Conservation (phyloP, 2,113 vertebrate species). For the Aepyceros melampus region DNA sequence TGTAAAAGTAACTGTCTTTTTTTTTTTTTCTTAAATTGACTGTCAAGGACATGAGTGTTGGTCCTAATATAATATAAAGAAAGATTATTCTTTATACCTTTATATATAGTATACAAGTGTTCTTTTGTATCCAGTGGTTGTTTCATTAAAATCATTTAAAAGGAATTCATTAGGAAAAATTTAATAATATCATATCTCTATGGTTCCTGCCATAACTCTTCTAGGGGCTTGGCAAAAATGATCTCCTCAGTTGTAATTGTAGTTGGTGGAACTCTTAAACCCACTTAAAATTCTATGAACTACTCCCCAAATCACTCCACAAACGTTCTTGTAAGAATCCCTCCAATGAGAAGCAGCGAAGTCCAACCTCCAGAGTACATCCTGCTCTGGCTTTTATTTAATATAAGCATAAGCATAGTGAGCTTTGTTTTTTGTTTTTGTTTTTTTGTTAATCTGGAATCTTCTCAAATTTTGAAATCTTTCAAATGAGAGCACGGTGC, state of each 20-base stretch:
- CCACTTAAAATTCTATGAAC: not conserved
- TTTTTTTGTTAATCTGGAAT: not conserved
- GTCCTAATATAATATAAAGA: not conserved
- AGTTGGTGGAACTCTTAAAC: not conserved
- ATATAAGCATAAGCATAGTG: not conserved
- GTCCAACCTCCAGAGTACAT: not conserved
- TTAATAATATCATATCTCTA: not conserved
- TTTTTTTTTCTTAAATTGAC: not conserved
- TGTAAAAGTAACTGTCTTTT: no score
- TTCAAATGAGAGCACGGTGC: conserved; percentile 17
- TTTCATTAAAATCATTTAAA: not conserved
- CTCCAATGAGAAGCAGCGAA: not conserved
- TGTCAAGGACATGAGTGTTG: not conserved
- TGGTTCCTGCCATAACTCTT: not conserved
- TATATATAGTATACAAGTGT: not conserved
- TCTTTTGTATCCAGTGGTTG: not conserved
- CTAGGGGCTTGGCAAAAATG: not conserved
- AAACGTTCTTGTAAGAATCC: not conserved
- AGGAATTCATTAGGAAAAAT: not conserved
- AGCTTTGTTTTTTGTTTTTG: not conserved
- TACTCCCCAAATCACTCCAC: not conserved
- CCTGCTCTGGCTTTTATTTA: not conserved
- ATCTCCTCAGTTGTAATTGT: not conserved
- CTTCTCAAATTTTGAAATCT: conserved; percentile 13
- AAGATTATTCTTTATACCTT: not conserved